Evolutionary conservation across 2,113 vertebrate species (phyloP), one percentile per base, ranked within the genome.

Genomic region (Hemicordylus capensis): DNA sequence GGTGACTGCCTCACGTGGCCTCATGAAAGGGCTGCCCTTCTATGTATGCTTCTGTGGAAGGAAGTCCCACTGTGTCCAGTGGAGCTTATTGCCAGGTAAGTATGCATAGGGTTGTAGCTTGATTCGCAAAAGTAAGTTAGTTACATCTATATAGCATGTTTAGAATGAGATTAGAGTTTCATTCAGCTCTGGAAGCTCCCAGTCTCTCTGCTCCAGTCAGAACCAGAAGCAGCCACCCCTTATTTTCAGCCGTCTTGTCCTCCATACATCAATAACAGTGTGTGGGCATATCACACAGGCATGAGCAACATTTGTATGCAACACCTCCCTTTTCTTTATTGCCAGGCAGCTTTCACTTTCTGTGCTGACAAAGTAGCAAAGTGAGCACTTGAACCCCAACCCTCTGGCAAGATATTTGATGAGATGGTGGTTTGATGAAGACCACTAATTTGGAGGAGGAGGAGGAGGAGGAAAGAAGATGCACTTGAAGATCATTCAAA

Each of bases 181-280:
- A 48, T 17, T 85, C 74, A 64, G 48, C 4, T 19, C 64, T 12
- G 54, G 64, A 87, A 90, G 19, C 4, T 87, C 80, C 48, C n/a
- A n/a, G n/a, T n/a, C n/a, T n/a, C n/a, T n/a, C n/a, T n/a, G n/a
- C n/a, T n/a, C n/a, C n/a, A n/a, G n/a, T n/a, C n/a, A n/a, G n/a
- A n/a, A n/a, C n/a, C n/a, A n/a, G n/a, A n/a, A n/a, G 14, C n/a
- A 64, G 51, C 19, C 20, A 54, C 20, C 15, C 15, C 54, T 64
- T 7, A 67, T 9, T 39, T 63, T 64, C 20, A 76, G 14, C 4
- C 46, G 37, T 70, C 89, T 4, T 37, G 76, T 22, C 26, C 63
- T 0, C 51, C 51, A 48, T 24, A 78, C 24, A 81, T 0, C n/a
- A 31, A 70, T 20, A 19, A 26, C 2, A 26, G 34, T 4, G 22